Percentiles rank a stretch among this genome's conserved stretches.
phyloP scores from a whole-genome alignment of 2,113 vertebrate species.

The Apeltes quadracus region DNA sequence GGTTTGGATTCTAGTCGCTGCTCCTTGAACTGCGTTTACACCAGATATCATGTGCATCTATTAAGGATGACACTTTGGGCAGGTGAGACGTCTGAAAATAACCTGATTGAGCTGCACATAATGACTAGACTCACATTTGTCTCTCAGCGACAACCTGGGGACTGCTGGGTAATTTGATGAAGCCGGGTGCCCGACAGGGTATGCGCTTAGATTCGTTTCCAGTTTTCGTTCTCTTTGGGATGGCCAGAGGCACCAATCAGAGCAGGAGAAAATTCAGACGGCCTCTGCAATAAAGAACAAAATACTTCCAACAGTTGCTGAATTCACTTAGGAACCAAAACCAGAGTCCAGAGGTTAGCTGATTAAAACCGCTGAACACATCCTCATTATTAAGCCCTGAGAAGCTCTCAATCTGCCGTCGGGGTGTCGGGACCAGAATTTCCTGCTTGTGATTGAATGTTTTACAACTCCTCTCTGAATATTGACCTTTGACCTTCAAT shows the following conservation, averaged over 20 bases:
- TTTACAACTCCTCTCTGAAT: slow-evolving; percentile 1
- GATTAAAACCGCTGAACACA: slow-evolving; percentile 12
- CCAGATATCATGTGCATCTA: background rate
- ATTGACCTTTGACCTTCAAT: slow-evolving; percentile 25
- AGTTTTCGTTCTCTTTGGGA: background rate
- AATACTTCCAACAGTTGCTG: slow-evolving; percentile 12
- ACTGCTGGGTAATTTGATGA: background rate
- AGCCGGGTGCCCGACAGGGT: background rate
- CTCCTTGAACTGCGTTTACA: background rate
- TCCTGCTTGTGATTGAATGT: background rate
- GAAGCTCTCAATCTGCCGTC: background rate
- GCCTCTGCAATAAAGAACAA: background rate
- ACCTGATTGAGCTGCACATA: background rate
- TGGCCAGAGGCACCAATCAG: background rate
- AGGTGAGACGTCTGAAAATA: background rate
- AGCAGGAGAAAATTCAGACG: background rate
- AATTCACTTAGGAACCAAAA: slow-evolving; percentile 2
- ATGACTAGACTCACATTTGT: background rate
- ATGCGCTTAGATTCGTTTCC: background rate
- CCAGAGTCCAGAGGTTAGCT: slow-evolving; percentile 3
- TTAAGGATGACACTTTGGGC: background rate
- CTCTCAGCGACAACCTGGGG: background rate
- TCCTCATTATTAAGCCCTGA: background rate
- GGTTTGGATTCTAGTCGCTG: background rate
- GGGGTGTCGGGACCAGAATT: background rate